Evolutionary conservation across 1,140 invertebrate genomes (phyloP), one percentile per base, ranked within the genome.

Genomic region (Meteorus sp.): DNA sequence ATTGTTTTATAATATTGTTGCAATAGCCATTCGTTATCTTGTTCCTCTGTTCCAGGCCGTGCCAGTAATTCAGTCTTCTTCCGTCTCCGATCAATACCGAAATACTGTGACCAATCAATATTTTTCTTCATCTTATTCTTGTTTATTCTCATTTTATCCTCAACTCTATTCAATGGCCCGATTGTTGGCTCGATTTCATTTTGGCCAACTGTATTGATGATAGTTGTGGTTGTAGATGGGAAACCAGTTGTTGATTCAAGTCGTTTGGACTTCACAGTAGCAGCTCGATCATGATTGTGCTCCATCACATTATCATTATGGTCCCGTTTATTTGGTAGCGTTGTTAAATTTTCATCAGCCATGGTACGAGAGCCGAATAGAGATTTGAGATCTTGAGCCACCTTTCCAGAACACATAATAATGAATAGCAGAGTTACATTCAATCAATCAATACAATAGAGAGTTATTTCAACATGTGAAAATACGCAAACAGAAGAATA

Each of bases 81-180:
- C 74, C 84, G 85, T 59, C 89, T 87, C 52, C 88, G 85, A 72
- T 93, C 90, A 44, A 92, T 83, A 0, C 91, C 91, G 68, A 93
- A 93, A 64, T 93, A 92, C 48, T 91, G 85, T 0, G 89, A 90
- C 91, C 90, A 93, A 63, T 92, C 86, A 31, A 92, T 85, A 8
- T 88, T 90, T 72, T 92, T 92, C 73, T 92, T 92, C 61, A 83
- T 85, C 3, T 17, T 15, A 43, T 9, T 43, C 19, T 22, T 22
- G 3, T 23, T 47, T 2, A 35, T 4, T 3, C 19, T 8, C 17
- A 88, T 75, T 33, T 81, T 77, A 69, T 25, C 74, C 68, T 58
- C 77, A 43, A 29, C 4, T 5, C 4, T 5, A 29, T 29, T 29
- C 27, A 5, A 5, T 5, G 27, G 9, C 27, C 4, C 9, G 27